Evolutionary conservation across 2,113 vertebrate genomes (phyloP).

Genomic region (Otolemur garnettii): DNA sequence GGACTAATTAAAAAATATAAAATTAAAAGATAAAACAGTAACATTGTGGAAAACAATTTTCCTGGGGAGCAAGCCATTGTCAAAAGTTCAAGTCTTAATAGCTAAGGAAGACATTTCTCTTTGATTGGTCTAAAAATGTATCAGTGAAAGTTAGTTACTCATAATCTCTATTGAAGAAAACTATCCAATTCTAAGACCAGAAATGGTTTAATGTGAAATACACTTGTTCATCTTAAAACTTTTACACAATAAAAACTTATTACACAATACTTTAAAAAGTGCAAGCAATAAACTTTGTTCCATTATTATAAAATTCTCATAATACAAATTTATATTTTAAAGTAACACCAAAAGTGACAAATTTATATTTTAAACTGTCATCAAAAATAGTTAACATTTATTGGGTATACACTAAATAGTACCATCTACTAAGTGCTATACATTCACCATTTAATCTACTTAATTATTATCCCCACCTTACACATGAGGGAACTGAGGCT

Average conservation of each 20-base stretch:
- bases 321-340: constrained; percentile 53
- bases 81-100: constrained; percentile 18
- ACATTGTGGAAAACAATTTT: neutral
- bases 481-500: neutral
- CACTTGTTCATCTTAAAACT: neutral
- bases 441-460: neutral
- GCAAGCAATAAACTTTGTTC: neutral
- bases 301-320: neutral
- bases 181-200: neutral
- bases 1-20: constrained; percentile 24
- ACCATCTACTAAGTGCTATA: neutral
- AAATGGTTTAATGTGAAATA: neutral
- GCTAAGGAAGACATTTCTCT: neutral
- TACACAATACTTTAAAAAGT: constrained; percentile 33
- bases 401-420: neutral
- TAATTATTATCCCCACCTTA: constrained; percentile 18
- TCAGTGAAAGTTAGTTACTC: neutral
- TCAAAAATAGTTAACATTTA: constrained; percentile 14
- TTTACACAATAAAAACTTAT: neutral
- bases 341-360: neutral
- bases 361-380: constrained; percentile 50
- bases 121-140: neutral
- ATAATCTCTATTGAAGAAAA: constrained; percentile 29
- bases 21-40: neutral
- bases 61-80: neutral